phyloP scores from a whole-genome alignment of 2,888 invertebrate species.

The Danaus chrysippus region DNA sequence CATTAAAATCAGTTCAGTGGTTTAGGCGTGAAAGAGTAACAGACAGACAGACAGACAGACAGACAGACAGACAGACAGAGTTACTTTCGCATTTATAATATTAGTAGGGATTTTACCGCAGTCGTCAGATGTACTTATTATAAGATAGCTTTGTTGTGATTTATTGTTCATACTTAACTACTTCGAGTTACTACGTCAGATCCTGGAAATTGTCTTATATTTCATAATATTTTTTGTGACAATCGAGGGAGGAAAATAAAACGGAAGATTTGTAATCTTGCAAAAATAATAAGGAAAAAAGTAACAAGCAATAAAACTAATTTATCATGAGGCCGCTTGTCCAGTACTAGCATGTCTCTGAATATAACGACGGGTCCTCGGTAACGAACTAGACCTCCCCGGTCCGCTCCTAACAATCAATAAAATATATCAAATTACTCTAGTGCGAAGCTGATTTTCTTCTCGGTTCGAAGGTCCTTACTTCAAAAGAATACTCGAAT shows the following conservation, averaged over 20 bases:
- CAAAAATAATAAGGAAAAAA: not conserved
- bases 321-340: not conserved
- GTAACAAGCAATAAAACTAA: conserved; percentile 1
- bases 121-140: too few relatives aligned
- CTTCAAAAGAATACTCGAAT: conserved; percentile 1
- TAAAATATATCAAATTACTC: conserved; percentile 6
- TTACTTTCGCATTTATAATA: too few relatives aligned
- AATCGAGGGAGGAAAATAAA: not conserved
- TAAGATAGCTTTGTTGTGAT: too few relatives aligned
- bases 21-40: too few relatives aligned
- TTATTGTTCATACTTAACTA: too few relatives aligned
- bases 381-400: conserved; percentile 6
- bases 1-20: too few relatives aligned
- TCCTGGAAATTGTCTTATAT: not conserved
- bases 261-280: not conserved
- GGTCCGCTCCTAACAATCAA: conserved; percentile 3
- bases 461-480: not conserved
- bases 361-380: not conserved
- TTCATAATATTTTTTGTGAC: not conserved
- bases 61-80: too few relatives aligned
- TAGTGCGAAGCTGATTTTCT: not conserved
- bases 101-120: too few relatives aligned
- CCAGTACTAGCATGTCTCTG: not conserved
- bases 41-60: too few relatives aligned
- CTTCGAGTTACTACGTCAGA: too few relatives aligned